Conservation (phyloP, 2,113 vertebrate genomes). For the Colius striatus region DNA sequence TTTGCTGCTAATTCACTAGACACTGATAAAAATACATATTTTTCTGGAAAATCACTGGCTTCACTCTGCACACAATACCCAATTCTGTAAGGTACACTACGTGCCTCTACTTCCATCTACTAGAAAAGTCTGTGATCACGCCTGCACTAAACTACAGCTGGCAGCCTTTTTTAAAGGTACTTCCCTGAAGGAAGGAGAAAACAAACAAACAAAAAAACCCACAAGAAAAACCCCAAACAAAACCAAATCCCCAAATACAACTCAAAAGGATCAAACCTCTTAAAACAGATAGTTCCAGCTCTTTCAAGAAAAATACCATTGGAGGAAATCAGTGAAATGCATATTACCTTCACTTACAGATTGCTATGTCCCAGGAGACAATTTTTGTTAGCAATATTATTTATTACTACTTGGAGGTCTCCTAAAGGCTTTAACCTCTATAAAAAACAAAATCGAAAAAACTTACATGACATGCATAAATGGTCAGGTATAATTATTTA, state of each 20-base stretch:
- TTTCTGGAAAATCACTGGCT: neutral
- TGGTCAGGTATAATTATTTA: neutral
- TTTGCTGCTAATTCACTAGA: neutral
- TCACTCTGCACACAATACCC: neutral
- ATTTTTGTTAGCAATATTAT: neutral
- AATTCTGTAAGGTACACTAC: neutral
- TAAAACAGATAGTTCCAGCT: neutral
- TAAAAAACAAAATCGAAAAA: neutral
- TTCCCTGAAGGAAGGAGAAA: neutral
- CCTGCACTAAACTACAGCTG: neutral
- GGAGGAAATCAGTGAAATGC: neutral
- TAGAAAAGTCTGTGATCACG: neutral
- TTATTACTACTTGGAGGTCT: neutral
- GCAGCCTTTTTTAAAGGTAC: neutral
- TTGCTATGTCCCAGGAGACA: neutral
- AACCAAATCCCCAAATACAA: neutral
- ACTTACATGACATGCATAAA: neutral
- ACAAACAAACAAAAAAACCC: neutral
- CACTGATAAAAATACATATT: neutral
- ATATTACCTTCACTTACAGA: neutral
- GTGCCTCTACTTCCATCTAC: neutral
- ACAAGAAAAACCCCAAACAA: no score
- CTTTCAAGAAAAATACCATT: neutral
- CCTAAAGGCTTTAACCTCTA: neutral
- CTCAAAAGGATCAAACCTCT: neutral